phyloP scores from a whole-genome alignment of 1,140 invertebrate genomes.

The Drosophila triauraria region DNA sequence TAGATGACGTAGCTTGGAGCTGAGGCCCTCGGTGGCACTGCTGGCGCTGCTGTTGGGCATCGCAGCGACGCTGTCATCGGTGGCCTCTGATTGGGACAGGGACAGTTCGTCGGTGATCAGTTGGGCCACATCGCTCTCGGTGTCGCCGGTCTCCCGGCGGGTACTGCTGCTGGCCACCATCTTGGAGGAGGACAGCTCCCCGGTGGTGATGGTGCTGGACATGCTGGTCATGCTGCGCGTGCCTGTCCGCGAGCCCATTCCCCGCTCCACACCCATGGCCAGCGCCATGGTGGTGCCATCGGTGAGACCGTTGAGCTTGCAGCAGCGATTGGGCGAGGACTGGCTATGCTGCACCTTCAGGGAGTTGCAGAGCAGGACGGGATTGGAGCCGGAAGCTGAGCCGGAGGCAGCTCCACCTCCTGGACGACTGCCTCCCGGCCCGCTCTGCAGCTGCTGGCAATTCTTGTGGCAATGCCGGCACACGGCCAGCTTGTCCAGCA shows the following conservation, averaged over 20 bases:
- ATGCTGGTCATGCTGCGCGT: slow-evolving; percentile 67
- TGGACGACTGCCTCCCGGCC: slow-evolving; percentile 12
- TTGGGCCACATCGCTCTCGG: slow-evolving; percentile 83
- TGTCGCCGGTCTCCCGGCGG: slow-evolving; percentile 77
- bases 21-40: slow-evolving; percentile 45
- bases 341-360: slow-evolving; percentile 84
- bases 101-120: slow-evolving; percentile 80
- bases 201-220: slow-evolving; percentile 57
- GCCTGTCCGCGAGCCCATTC: slow-evolving; percentile 18
- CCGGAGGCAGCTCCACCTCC: slow-evolving; percentile 6
- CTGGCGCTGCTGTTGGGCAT: slow-evolving; percentile 75
- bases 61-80: slow-evolving; percentile 74
- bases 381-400: slow-evolving; percentile 19
- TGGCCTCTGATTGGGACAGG: slow-evolving; percentile 83
- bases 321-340: slow-evolving; percentile 84
- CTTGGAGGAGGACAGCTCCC: slow-evolving; percentile 71
- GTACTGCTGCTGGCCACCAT: slow-evolving; percentile 73
- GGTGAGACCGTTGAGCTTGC: slow-evolving; percentile 69
- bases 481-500: slow-evolving; percentile 88
- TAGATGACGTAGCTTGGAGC: slow-evolving; percentile 73
- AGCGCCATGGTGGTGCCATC: slow-evolving; percentile 13
- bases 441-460: slow-evolving; percentile 85
- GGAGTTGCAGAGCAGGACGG: slow-evolving; percentile 76
- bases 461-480: slow-evolving; percentile 91
- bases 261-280: slow-evolving; percentile 1